Evolutionary conservation across 2,797 vertebrate genomes (phyloP), one percentile per base, ranked within the genome.

Genomic region (Parotocinclus haroldoi): DNA sequence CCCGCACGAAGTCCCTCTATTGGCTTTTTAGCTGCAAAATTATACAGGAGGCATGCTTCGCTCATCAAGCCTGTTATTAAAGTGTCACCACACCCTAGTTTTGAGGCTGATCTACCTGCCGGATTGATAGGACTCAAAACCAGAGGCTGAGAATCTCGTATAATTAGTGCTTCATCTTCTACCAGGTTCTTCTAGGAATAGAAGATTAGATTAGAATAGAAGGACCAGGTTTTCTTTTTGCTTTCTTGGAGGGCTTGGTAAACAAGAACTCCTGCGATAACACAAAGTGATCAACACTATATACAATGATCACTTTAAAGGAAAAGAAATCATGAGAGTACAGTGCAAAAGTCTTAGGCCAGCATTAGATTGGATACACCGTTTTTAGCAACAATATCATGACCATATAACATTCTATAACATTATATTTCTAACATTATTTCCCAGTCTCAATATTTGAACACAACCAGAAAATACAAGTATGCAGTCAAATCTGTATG

Each of bases 31-130:
- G 19, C 11, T 45, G 27, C 27, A 8, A 65, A 51, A 58, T 57
- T 46, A 48, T 13, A 13, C 13, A 13, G 61, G 46, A 49, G 42
- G 4, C 38, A 14, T 10, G 14, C 27, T 50, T 63, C 10, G 44
- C 39, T 44, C 19, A 9, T 19, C 7, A 11, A 16, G 46, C 12
- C 13, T 14, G 60, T 42, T 53, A 38, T 17, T 50, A 42, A 7
- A n/a, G 50, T 7, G 38, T n/a, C 38, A 16, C 16, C 55, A 40
- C 57, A 60, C 69, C 69, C 56, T 27, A 10, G 14, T 58, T 18
- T 48, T 6, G 10, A 48, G 63, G 50, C 56, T 51, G 58, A 66
- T 50, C 62, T 48, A 71, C 63, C 69, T 71, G 50, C 19, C 55
- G 56, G 27, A 11, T 52, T 27, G 45, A 56, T 4, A 17, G 50